Evolutionary conservation across 2,888 invertebrate species (phyloP).

Genomic region (Mechanitis mazaeus): DNA sequence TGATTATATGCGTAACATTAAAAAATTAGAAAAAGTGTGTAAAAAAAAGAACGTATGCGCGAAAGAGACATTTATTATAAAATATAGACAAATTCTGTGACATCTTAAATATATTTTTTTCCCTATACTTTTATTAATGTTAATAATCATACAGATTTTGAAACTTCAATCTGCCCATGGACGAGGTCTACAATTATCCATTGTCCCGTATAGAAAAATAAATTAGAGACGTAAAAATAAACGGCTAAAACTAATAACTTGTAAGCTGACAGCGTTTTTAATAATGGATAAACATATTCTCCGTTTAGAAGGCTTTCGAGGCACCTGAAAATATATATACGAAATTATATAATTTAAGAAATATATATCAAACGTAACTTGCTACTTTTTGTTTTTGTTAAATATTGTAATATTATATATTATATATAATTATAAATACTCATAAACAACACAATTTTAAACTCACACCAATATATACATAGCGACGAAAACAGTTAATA

Average conservation of each 20-base stretch:
- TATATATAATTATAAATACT: too few species aligned
- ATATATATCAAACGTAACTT: not conserved
- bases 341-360: not conserved
- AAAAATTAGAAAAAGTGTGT: too few species aligned
- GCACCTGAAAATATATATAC: slow-evolving; percentile 11
- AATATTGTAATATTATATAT: too few species aligned
- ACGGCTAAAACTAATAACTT: slow-evolving; percentile 39
- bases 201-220: slow-evolving; percentile 55
- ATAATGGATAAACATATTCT: slow-evolving; percentile 53
- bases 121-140: not conserved
- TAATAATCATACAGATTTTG: not conserved
- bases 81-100: too few species aligned
- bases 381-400: too few species aligned
- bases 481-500: slow-evolving; percentile 21
- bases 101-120: too few species aligned
- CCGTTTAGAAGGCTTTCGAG: slow-evolving; percentile 41
- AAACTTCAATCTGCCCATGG: slow-evolving; percentile 38
- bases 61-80: too few species aligned
- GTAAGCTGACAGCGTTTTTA: slow-evolving; percentile 39
- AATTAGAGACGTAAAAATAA: slow-evolving; percentile 46
- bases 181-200: slow-evolving; percentile 54
- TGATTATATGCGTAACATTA: too few species aligned
- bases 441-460: not conserved
- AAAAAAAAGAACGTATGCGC: too few species aligned
- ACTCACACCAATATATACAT: slow-evolving; percentile 30